These are phyloP conservation scores for Epizoanthus fatuus DNA, from an alignment of 92 coral and sea anemone species.

Conservation along the genomic window DNA sequence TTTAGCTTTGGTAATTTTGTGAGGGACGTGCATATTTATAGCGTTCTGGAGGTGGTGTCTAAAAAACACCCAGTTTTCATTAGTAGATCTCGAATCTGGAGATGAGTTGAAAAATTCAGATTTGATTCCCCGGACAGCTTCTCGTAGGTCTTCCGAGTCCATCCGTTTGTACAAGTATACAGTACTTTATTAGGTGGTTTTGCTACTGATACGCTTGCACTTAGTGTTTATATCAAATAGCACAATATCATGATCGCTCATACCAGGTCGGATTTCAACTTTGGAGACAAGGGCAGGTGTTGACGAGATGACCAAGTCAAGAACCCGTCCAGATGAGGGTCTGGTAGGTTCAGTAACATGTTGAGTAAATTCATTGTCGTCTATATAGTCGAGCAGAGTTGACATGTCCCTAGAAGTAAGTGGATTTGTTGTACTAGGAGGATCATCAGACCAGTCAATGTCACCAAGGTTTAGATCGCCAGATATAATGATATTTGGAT, in stretches of 20 bases:
- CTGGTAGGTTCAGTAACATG: conserved; percentile 16
- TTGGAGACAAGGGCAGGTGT: conserved; percentile 31
- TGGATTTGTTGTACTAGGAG: conserved; percentile 35
- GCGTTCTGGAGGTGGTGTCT: conserved; percentile 15
- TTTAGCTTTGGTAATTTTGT: conserved; percentile 23
- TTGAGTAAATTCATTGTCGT: conserved; percentile 16
- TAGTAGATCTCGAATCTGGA: conserved; percentile 39
- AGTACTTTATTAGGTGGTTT: not conserved
- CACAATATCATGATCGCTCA: conserved; percentile 16
- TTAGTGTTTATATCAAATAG: conserved; percentile 14
- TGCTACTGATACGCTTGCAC: conserved; percentile 30
- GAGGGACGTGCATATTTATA: conserved; percentile 18
- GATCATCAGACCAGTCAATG: conserved; percentile 31
- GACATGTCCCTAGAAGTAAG: conserved; percentile 17
- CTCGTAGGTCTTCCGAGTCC: conserved; percentile 13
- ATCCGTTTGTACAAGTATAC: not conserved
- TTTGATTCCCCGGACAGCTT: conserved; percentile 17
- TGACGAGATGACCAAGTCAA: conserved; percentile 20
- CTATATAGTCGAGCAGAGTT: conserved; percentile 10
- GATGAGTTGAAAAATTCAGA: conserved; percentile 19
- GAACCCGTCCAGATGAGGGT: conserved; percentile 8
- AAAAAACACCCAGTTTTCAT: conserved; percentile 2
- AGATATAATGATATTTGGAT: no score
- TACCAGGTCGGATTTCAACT: conserved; percentile 8
- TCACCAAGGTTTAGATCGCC: not conserved